Evolutionary conservation across 2,797 vertebrate species (phyloP).

Genomic region (Apodemus agrarius): DNA sequence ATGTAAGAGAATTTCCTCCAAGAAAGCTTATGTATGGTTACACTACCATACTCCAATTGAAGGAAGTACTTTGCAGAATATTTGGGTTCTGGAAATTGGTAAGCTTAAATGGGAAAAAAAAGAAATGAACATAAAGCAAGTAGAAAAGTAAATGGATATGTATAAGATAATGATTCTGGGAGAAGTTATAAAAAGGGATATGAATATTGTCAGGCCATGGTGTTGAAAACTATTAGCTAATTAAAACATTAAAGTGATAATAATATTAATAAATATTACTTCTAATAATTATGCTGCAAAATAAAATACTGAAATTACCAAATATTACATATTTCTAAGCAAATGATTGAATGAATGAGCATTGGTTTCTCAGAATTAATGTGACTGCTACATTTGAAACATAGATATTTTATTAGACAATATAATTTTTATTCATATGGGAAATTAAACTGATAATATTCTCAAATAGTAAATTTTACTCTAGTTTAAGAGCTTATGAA

Average conservation of each 20-base stretch:
- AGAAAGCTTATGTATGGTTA: background rate
- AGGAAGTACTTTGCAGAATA: background rate
- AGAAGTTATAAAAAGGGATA: background rate
- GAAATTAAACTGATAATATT: conserved; percentile 58
- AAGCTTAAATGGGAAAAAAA: background rate
- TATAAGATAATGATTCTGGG: too few relatives aligned
- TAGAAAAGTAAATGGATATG: background rate
- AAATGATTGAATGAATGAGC: conserved; percentile 39
- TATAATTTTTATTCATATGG: conserved; percentile 63
- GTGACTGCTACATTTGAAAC: conserved; percentile 37
- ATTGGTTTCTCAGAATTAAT: conserved; percentile 62
- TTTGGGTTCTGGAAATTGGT: background rate
- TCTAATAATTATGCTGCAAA: conserved; percentile 11
- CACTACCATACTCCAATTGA: background rate
- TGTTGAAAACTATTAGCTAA: too few relatives aligned
- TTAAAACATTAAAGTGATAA: background rate
- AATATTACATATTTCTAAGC: conserved; percentile 65
- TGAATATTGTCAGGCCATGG: too few relatives aligned
- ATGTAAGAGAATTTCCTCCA: background rate
- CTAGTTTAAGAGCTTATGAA: conserved; percentile 68
- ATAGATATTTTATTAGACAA: background rate
- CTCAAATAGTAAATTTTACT: conserved; percentile 49
- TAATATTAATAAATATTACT: background rate
- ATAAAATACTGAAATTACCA: background rate
- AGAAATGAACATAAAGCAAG: background rate